phyloP scores from a whole-genome alignment of 2,113 vertebrate genomes.

The Syrmaticus mikado region DNA sequence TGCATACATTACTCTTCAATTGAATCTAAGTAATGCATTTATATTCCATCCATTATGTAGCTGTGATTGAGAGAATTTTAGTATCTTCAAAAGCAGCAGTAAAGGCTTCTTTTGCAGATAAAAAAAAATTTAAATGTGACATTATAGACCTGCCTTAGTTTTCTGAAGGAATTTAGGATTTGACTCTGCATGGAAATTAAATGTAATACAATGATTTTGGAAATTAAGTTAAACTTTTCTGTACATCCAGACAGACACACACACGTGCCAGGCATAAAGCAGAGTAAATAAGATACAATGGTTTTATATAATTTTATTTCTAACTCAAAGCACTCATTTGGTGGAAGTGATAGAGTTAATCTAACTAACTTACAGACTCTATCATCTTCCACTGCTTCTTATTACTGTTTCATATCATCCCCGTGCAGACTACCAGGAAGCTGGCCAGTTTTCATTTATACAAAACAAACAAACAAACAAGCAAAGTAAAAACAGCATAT shows the following conservation, averaged over 20 bases:
- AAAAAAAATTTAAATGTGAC: not conserved
- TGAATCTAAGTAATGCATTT: not conserved
- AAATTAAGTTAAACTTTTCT: constrained; percentile 6
- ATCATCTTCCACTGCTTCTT: not conserved
- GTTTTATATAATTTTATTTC: not conserved
- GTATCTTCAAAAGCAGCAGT: not conserved
- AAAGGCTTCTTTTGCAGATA: not conserved
- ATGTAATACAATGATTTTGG: not conserved
- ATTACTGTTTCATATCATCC: constrained; percentile 28
- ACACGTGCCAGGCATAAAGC: not conserved
- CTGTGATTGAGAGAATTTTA: constrained; percentile 24
- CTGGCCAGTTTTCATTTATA: not conserved
- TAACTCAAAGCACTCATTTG: not conserved
- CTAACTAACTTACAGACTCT: not conserved
- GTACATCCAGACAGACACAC: not conserved
- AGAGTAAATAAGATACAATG: not conserved
- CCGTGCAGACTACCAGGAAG: constrained; percentile 25
- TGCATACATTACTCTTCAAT: not conserved
- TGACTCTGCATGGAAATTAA: not conserved
- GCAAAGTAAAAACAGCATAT: not conserved
- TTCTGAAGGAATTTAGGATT: constrained; percentile 25
- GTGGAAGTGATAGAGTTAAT: not conserved
- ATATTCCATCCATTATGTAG: not conserved
- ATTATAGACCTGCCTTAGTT: not conserved
- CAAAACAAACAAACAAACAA: not conserved